phyloP scores from a whole-genome alignment of 2,888 invertebrate species.

The Saturnia japonica region DNA sequence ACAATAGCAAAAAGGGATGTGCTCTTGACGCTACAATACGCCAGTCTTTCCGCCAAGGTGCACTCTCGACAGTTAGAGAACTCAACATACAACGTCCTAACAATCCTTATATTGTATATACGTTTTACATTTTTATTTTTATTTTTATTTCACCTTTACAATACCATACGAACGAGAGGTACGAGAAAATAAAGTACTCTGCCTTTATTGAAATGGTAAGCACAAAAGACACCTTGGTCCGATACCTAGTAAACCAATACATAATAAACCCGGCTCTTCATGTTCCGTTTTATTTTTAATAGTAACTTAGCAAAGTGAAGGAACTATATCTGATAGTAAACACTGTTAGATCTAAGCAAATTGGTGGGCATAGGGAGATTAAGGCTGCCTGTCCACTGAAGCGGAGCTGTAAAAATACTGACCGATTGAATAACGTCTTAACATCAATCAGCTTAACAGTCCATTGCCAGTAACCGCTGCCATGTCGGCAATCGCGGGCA shows the following conservation, averaged over 20 bases:
- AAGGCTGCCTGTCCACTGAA: too few species aligned
- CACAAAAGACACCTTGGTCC: neutral
- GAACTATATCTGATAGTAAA: too few species aligned
- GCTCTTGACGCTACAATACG: slow-evolving; percentile 1
- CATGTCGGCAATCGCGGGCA: too few species aligned
- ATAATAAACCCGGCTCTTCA: too few species aligned
- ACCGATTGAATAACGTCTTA: too few species aligned
- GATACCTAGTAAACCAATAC: neutral
- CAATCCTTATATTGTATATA: neutral
- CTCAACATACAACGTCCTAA: neutral
- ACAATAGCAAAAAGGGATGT: neutral
- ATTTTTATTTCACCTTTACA: neutral
- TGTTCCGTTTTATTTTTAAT: too few species aligned
- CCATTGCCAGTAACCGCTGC: too few species aligned
- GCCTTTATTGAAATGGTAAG: neutral
- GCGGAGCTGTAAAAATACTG: too few species aligned
- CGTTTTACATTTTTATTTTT: neutral
- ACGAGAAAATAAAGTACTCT: neutral
- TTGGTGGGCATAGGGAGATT: too few species aligned
- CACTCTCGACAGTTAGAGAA: neutral
- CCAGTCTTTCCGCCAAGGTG: neutral
- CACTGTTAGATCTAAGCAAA: too few species aligned
- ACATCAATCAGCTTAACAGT: too few species aligned
- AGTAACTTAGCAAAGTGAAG: too few species aligned
- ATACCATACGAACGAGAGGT: neutral